Conservation (phyloP, 2,888 invertebrate species). For the Mesoligia furuncula region DNA sequence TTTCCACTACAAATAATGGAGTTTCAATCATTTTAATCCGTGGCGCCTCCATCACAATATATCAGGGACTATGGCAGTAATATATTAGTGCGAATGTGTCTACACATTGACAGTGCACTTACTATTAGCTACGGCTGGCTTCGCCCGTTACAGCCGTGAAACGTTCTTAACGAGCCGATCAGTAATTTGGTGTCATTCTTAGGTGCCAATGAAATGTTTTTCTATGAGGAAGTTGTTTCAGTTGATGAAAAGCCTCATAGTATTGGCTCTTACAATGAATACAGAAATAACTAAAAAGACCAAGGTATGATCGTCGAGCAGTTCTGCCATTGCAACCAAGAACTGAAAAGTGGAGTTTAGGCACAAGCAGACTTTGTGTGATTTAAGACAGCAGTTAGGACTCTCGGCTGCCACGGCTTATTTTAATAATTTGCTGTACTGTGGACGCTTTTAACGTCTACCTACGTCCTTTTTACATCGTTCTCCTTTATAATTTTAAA, state of each 20-base stretch:
- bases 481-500: no score
- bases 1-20: constrained; percentile 19
- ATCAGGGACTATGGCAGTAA: constrained; percentile 46
- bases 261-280: no score
- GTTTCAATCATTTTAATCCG: constrained; percentile 28
- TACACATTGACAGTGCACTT: constrained; percentile 59
- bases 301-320: background rate
- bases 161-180: constrained; percentile 58
- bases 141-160: constrained; percentile 59
- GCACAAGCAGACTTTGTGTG: no score
- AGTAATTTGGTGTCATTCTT: constrained; percentile 52
- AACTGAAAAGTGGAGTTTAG: background rate
- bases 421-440: no score
- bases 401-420: no score
- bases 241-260: background rate
- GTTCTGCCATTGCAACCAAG: background rate
- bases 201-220: constrained; percentile 40
- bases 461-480: no score
- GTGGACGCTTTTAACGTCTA: no score
- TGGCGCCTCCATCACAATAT: constrained; percentile 35
- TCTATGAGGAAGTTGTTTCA: background rate
- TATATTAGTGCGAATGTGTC: constrained; percentile 51
- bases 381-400: no score
- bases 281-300: background rate
- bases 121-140: constrained; percentile 65